Evolutionary conservation across 2,888 invertebrate genomes (phyloP), one percentile per base, ranked within the genome.

Genomic region (Acrobasis repandana): DNA sequence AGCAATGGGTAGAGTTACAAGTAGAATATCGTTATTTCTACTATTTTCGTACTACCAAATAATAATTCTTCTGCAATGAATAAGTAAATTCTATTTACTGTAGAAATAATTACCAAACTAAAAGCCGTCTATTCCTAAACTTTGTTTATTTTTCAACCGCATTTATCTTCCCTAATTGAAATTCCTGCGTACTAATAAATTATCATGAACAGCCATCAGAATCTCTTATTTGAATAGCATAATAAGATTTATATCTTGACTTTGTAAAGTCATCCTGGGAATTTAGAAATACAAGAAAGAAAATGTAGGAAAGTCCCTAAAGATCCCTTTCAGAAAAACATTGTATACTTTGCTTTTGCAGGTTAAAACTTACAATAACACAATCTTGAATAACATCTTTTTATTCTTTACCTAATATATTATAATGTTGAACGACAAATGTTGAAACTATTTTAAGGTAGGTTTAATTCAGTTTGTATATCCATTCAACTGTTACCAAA

Each of bases 151-250:
- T 51, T 33, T 9, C 36, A 52, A 33, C 16, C 38, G 43, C 43
- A 43, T 43, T 43, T 43, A 56, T 54, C 28, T 49, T 61, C 49
- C 60, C 60, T 59, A 64, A 61, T 66, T 65, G 68, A 67, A 67
- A 63, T 66, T 66, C 50, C 50, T 58, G 46, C 67, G 66, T 61
- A 70, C 60, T 61, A 65, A 65, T 68, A 68, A 70, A 71, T 68
- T 59, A 63, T 57, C 56, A 66, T 60, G 71, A 69, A 63, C 65
- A 66, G 56, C 66, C 60, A 64, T 72, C 68, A 61, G 65, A 63
- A 71, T 72, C 70, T 72, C 69, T 72, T 68, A 68, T 68, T 68
- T 63, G 56, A 60, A 46, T 56, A 58, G 62, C 60, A 65, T 64
- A 60, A 63, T 56, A 63, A 65, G 58, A 73, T 73, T 73, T 73